Evolutionary conservation across 2,797 vertebrate species (phyloP), one percentile per base, ranked within the genome.

Genomic region (Acropternis orthonyx): DNA sequence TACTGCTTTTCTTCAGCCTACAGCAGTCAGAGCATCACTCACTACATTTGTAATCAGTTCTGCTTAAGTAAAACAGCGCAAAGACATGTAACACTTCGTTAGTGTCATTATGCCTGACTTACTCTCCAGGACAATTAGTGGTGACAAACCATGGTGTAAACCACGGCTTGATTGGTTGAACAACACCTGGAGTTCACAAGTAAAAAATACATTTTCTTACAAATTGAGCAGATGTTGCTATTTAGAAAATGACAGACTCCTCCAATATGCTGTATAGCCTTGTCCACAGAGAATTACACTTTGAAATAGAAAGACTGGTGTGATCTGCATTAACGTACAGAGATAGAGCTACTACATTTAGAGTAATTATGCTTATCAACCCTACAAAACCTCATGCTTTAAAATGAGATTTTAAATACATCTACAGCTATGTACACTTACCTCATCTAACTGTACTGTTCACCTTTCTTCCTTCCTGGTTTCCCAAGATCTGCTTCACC

Each of bases 71-170:
- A 89, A 88, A 30, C 10, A 68, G 39, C 13, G 51, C 43, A 44
- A 83, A 34, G 46, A n/a, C 73, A 71, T 0, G 0, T 30, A 84
- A 67, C 11, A 10, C 51, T 62, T 65, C 10, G 0, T 17, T 61
- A 32, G 13, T 14, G 34, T 48, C 75, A n/a, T 43, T 58, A 80
- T 28, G 34, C 49, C 81, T 16, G 41, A 54, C 4, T 56, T 52
- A 66, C 9, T 14, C 48, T 55, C 30, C 54, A 89, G 72, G 14
- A 77, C 23, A 77, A 63, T 55, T 12, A 51, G 18, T 2, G 36
- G 26, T 63, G 72, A 72, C 30, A 39, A 23, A 68, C 36, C 80
- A 32, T 2, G 9, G 23, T 22, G n/a, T 20, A 83, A 80, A 77
- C 14, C 22, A 67, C 27, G 69, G 51, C 8, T 48, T 37, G 21